These are phyloP conservation scores for Pentalonia nigronervosa DNA, from an alignment of 1,140 invertebrate genomes.

Conservation along the genomic window DNA sequence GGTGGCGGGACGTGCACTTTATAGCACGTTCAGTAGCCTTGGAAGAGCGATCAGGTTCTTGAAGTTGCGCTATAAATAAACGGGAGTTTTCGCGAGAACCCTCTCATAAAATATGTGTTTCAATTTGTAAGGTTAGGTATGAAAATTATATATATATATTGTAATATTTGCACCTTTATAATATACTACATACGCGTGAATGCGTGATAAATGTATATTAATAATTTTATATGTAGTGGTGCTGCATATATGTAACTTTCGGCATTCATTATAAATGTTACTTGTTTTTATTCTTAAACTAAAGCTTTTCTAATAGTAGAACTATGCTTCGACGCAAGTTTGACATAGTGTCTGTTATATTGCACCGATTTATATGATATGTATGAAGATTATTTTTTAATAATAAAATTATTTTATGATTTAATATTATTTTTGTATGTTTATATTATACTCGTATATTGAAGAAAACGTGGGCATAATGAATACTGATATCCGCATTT, in stretches of 20 bases:
- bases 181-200: no score
- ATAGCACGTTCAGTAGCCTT: neutral
- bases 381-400: neutral
- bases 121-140: neutral
- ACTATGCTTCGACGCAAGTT: neutral
- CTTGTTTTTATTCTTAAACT: neutral
- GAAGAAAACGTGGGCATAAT: no score
- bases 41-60: neutral
- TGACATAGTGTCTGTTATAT: neutral
- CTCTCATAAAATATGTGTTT: neutral
- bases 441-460: neutral
- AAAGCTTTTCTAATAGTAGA: neutral
- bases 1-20: neutral
- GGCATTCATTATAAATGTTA: no score
- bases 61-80: neutral
- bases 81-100: neutral
- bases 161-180: neutral
- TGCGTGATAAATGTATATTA: no score
- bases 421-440: neutral
- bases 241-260: no score
- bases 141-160: neutral
- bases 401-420: neutral
- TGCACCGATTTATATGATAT: neutral
- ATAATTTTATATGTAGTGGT: no score
- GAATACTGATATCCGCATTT: neutral